These are phyloP conservation scores for Salarias fasciatus DNA, from an alignment of 2,797 vertebrate species.

Conservation along the genomic window DNA sequence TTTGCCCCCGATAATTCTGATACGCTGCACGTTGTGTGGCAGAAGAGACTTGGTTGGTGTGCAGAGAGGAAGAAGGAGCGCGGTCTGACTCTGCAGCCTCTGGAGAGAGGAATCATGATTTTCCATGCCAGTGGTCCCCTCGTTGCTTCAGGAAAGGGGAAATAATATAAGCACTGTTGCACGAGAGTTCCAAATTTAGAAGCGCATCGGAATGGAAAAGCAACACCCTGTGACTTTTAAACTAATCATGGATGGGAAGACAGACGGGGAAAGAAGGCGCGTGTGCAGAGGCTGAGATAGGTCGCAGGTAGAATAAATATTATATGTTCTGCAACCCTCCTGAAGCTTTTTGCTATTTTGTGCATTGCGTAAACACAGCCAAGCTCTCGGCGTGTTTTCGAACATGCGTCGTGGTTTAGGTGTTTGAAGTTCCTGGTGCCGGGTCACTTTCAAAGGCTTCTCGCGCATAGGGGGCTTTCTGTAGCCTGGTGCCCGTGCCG, in stretches of 20 bases:
- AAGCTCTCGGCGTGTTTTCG: slow-evolving; percentile 33
- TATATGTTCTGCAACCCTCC: not conserved
- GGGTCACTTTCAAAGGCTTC: slow-evolving; percentile 38
- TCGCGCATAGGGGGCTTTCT: slow-evolving; percentile 43
- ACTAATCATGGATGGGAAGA: slow-evolving; percentile 15
- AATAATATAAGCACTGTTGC: slow-evolving; percentile 58
- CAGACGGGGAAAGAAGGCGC: not conserved
- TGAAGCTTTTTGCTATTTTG: too few relatives aligned
- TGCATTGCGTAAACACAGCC: not conserved
- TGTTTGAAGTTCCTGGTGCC: slow-evolving; percentile 34
- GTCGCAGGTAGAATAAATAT: not conserved
- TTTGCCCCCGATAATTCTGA: slow-evolving; percentile 1
- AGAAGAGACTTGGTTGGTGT: slow-evolving; percentile 22
- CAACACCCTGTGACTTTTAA: slow-evolving; percentile 29
- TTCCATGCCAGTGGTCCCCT: slow-evolving; percentile 60
- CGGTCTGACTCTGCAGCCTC: slow-evolving; percentile 30
- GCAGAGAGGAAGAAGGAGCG: slow-evolving; percentile 29
- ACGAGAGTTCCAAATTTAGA: slow-evolving; percentile 56
- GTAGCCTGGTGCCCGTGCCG: slow-evolving; percentile 16
- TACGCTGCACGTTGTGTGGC: slow-evolving; percentile 1
- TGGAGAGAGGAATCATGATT: slow-evolving; percentile 45
- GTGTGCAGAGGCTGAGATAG: slow-evolving; percentile 3
- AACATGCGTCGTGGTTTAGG: slow-evolving; percentile 17
- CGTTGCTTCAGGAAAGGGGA: slow-evolving; percentile 53
- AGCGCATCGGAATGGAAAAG: slow-evolving; percentile 39